Evolutionary conservation across 2,113 vertebrate genomes (phyloP).

Genomic region (Amphiprion percula): DNA sequence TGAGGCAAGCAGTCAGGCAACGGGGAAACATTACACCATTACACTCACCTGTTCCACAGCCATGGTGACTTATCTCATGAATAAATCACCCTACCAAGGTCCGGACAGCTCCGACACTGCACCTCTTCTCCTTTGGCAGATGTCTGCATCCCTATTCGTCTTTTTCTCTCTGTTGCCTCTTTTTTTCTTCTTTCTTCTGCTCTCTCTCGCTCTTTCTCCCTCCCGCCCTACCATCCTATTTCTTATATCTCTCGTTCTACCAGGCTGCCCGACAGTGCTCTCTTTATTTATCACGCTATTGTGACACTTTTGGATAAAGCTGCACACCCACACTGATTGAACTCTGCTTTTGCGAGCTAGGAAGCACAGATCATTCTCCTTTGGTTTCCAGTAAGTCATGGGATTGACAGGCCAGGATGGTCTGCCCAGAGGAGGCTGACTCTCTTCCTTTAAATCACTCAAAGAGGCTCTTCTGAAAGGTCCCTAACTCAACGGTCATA

Average conservation of each 20-base stretch:
- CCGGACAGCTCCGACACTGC: constrained; percentile 54
- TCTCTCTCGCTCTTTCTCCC: constrained; percentile 1
- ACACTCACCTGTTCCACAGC: constrained; percentile 79
- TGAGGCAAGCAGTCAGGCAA: constrained; percentile 72
- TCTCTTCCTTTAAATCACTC: constrained; percentile 70
- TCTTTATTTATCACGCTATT: constrained; percentile 72
- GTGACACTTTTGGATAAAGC: constrained; percentile 79
- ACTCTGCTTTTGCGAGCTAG: constrained; percentile 65
- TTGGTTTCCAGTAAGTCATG: constrained; percentile 80
- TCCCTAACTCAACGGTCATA: constrained; percentile 53
- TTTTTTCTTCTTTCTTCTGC: constrained; percentile 5
- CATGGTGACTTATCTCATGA: constrained; percentile 78
- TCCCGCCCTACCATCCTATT: constrained; percentile 28
- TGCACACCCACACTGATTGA: constrained; percentile 70
- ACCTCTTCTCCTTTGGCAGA: constrained; percentile 66
- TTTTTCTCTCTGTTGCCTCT: constrained; percentile 32
- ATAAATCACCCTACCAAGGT: constrained; percentile 78
- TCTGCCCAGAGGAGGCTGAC: constrained; percentile 68
- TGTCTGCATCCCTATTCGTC: constrained; percentile 60
- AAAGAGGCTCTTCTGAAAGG: constrained; percentile 47
- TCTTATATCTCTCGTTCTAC: constrained; percentile 48
- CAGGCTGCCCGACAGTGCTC: constrained; percentile 40
- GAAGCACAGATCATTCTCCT: constrained; percentile 72
- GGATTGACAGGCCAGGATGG: constrained; percentile 64
- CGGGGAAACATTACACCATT: constrained; percentile 76